Percentiles rank a stretch among this genome's conserved stretches.
Conservation (phyloP, 2,888 invertebrate species). For the Zaprionus bogoriensis region DNA sequence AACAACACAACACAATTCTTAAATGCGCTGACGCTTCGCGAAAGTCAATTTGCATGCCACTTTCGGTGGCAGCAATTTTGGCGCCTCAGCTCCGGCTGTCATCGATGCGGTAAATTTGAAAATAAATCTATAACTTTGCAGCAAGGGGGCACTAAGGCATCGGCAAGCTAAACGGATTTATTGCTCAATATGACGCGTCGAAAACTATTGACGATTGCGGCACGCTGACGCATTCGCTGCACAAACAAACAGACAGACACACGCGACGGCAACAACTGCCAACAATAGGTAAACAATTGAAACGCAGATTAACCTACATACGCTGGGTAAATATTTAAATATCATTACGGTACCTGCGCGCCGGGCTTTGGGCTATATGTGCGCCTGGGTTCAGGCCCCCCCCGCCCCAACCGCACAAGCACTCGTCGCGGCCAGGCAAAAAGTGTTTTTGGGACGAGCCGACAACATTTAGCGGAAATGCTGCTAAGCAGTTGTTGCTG, state of each 20-base stretch:
- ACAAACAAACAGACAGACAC: conserved; percentile 12
- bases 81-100: conserved; percentile 51
- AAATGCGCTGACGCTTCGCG: conserved; percentile 59
- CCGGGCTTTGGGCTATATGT: conserved; percentile 5
- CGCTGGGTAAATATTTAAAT: conserved; percentile 76
- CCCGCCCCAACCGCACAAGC: background rate
- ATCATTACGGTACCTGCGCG: conserved; percentile 60
- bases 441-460: conserved; percentile 45
- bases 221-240: conserved; percentile 38
- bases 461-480: conserved; percentile 65
- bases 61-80: conserved; percentile 46
- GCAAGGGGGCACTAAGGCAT: conserved; percentile 11
- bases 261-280: conserved; percentile 5
- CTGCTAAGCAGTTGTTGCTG: conserved; percentile 49
- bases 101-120: conserved; percentile 78
- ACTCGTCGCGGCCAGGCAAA: conserved; percentile 24
- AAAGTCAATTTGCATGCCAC: conserved; percentile 77
- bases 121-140: conserved; percentile 53
- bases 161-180: conserved; percentile 60
- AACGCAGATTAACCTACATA: conserved; percentile 74
- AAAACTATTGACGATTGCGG: conserved; percentile 38
- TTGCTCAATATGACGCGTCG: conserved; percentile 45
- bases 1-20: conserved; percentile 32
- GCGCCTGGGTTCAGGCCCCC: too few species aligned
- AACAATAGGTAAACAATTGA: conserved; percentile 62